These are phyloP conservation scores for Holothuria scabra DNA, from an alignment of 53 echinoderm and acorn worm species.

Conservation along the genomic window DNA sequence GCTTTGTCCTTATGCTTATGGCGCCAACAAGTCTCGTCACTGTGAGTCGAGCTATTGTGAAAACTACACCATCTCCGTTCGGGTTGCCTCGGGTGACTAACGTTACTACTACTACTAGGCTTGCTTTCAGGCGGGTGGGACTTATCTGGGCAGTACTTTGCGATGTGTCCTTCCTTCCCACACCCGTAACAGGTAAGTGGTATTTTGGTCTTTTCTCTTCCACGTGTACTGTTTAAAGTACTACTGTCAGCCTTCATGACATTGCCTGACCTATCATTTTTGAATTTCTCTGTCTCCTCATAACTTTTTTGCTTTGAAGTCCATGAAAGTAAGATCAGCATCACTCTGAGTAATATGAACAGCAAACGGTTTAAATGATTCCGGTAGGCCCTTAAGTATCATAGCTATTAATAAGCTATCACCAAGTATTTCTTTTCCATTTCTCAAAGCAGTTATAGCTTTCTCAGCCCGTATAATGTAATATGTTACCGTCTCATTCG, in stretches of 20 bases:
- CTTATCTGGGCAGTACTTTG: not conserved
- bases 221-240: not conserved
- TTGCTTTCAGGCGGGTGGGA: too few species aligned
- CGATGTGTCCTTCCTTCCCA: constrained; percentile 17
- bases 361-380: constrained; percentile 33
- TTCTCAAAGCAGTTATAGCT: not conserved
- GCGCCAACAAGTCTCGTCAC: not conserved
- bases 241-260: constrained; percentile 11
- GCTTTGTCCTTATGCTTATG: not conserved
- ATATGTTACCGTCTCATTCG: too few species aligned
- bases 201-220: too few species aligned
- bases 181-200: not conserved
- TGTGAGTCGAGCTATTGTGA: not conserved
- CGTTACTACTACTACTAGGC: too few species aligned
- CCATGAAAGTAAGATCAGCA: constrained; percentile 36
- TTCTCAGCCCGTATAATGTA: too few species aligned
- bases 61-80: not conserved
- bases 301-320: constrained; percentile 23
- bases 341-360: constrained; percentile 29
- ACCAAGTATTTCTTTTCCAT: too few species aligned
- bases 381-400: too few species aligned
- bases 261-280: not conserved
- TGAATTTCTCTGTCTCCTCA: constrained; percentile 35
- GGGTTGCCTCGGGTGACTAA: too few species aligned
- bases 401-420: too few species aligned